Evolutionary conservation across 2,113 vertebrate species (phyloP).

Genomic region (Fukomys damarensis): DNA sequence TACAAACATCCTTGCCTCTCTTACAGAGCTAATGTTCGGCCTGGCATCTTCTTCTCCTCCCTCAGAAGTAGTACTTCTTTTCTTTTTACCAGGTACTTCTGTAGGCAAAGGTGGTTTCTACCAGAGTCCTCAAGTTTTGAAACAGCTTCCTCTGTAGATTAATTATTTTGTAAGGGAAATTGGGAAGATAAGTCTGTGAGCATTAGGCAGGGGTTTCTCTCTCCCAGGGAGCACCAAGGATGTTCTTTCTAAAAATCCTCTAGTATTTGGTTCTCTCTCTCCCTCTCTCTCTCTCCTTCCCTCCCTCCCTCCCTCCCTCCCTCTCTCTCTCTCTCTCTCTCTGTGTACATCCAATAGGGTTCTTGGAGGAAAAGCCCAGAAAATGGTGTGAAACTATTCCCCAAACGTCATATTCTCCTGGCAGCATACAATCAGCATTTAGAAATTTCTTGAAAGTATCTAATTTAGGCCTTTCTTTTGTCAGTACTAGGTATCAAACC

Average conservation of each 20-base stretch:
- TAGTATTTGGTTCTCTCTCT: neutral
- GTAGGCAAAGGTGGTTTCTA: neutral
- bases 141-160: neutral
- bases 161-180: neutral
- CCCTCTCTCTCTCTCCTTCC: too few species aligned
- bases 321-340: too few species aligned
- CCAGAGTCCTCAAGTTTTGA: neutral
- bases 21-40: neutral
- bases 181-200: neutral
- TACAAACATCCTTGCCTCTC: neutral
- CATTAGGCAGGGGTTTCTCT: neutral
- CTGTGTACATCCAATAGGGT: neutral
- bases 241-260: neutral
- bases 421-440: neutral
- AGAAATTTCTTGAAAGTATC: neutral
- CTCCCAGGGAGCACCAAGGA: neutral
- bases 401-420: neutral
- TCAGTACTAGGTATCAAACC: too few species aligned
- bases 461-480: neutral
- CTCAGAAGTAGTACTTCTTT: neutral
- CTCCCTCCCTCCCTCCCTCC: too few species aligned
- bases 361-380: neutral
- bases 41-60: too few species aligned
- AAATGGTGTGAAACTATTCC: neutral
- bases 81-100: too few species aligned